These are phyloP conservation scores for Melanotaenia trifasciata DNA, from an alignment of 2,797 vertebrate genomes.

Conservation along the genomic window DNA sequence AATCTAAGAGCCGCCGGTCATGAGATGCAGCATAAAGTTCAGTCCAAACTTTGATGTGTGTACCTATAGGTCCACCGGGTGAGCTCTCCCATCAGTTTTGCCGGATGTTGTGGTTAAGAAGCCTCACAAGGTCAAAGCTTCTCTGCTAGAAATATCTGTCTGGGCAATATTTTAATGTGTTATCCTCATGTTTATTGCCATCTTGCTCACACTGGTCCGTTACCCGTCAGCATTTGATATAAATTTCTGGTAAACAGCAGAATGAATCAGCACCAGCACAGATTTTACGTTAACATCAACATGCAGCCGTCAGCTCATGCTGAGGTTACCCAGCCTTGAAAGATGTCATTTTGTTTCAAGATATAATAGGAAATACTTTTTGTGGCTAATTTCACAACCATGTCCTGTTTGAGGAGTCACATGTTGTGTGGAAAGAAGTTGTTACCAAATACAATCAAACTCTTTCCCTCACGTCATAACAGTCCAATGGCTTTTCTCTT, in stretches of 20 bases:
- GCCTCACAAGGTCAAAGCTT: background rate
- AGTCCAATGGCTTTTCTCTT: background rate
- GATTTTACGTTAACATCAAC: background rate
- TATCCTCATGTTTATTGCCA: background rate
- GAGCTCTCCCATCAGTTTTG: background rate
- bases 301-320: background rate
- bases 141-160: background rate
- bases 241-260: background rate
- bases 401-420: slow-evolving; percentile 43
- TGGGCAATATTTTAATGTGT: background rate
- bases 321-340: background rate
- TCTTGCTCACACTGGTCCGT: background rate
- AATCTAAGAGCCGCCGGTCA: background rate
- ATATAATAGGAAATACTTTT: background rate
- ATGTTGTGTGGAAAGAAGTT: background rate
- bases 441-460: slow-evolving; percentile 23
- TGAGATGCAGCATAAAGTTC: background rate
- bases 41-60: background rate
- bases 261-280: background rate
- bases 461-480: background rate
- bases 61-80: background rate
- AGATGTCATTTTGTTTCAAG: background rate
- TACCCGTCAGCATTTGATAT: background rate
- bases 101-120: background rate
- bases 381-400: background rate